Evolutionary conservation across 2,113 vertebrate species (phyloP).

Genomic region (Zosterops lateralis): DNA sequence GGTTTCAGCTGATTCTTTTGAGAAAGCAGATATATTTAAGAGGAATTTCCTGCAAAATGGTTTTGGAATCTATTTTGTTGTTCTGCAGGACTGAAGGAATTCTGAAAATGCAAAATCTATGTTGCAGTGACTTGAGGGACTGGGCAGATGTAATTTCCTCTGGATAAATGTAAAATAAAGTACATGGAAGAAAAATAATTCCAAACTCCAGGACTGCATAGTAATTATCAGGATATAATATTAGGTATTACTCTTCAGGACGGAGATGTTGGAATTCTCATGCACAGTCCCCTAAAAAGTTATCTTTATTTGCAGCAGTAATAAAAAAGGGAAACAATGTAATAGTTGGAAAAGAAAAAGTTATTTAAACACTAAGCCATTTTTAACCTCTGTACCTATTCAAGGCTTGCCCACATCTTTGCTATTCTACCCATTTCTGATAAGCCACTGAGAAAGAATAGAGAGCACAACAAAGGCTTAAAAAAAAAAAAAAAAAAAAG

Average conservation of each 20-base stretch:
- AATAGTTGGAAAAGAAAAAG: background rate
- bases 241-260: background rate
- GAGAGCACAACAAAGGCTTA: background rate
- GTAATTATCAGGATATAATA: background rate
- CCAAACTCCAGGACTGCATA: background rate
- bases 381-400: background rate
- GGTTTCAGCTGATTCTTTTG: background rate
- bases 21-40: slow-evolving; percentile 16
- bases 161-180: background rate
- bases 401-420: background rate
- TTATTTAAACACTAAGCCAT: background rate
- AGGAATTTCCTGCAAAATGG: background rate
- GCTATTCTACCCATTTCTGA: background rate
- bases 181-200: background rate
- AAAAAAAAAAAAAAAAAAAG: background rate
- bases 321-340: background rate
- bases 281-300: background rate
- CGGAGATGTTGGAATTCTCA: background rate
- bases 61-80: background rate
- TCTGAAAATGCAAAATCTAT: slow-evolving; percentile 18
- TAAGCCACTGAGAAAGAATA: background rate
- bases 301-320: background rate
- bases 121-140: background rate
- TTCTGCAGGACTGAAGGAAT: background rate
- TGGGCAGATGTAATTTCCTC: background rate